Conservation (phyloP, 1,140 invertebrate species). For the Lordiphosa collinella region DNA sequence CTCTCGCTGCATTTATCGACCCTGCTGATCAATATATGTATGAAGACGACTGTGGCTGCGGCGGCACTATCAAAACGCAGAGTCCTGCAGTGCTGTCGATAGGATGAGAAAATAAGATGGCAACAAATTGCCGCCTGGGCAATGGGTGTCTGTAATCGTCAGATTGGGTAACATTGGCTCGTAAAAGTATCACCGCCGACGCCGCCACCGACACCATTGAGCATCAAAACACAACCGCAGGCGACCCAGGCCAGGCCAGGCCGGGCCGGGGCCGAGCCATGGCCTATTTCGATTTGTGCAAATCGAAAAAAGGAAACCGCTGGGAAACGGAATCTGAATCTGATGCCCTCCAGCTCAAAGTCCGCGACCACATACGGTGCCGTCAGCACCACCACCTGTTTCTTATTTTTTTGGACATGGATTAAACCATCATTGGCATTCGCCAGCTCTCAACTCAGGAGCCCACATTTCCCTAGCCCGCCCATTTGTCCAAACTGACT, state of each 20-base stretch:
- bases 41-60: background rate
- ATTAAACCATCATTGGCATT: too few species aligned
- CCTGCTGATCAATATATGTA: slow-evolving; percentile 16
- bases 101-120: slow-evolving; percentile 58
- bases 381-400: too few species aligned
- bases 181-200: slow-evolving; percentile 55
- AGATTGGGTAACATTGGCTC: slow-evolving; percentile 62
- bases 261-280: slow-evolving; percentile 11
- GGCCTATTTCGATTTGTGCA: slow-evolving; percentile 49
- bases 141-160: slow-evolving; percentile 58
- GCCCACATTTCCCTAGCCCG: too few species aligned
- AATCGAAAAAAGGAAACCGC: slow-evolving; percentile 23
- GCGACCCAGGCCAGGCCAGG: background rate
- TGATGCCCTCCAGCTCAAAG: too few species aligned
- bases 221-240: slow-evolving; percentile 15
- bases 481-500: too few species aligned
- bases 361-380: too few species aligned
- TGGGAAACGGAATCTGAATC: background rate
- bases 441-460: too few species aligned
- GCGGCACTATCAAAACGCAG: slow-evolving; percentile 65
- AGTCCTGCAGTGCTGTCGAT: slow-evolving; percentile 63
- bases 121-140: slow-evolving; percentile 58
- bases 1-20: slow-evolving; percentile 35
- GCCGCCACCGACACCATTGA: slow-evolving; percentile 11
- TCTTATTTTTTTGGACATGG: too few species aligned